Base-by-base conservation (phyloP, 2,888 invertebrate genomes). In the Lepidochrysops patricia region DNA sequence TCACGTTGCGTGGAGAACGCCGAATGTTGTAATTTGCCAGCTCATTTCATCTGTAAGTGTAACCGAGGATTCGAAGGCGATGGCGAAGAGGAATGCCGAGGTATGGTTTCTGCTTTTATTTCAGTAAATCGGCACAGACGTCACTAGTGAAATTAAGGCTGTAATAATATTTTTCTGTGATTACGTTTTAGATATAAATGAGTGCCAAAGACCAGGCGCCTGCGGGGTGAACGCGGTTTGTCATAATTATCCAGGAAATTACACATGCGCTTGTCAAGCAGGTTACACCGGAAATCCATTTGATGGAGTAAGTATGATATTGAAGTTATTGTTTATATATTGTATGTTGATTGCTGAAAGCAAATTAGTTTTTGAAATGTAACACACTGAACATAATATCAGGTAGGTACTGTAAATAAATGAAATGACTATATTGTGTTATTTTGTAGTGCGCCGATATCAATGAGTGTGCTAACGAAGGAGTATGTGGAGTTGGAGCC, bases 41-140 rank as follows among this genome's bases (percentile, higher is more conserved):
- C 97, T 69, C 96, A 97, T 90, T 98, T 96, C 85, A 93, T 97
- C 70, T 98, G 98, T 91, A 97, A 97, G 90, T 98, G 98, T 85
- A 93, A 94, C 73, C 92, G 96, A 63, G 97, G 97, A 61, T 98
- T 93, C 75, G 94, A 95, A 82, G 97, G 97, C 63, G 96, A 97
- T 72, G 97, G 97, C 43, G 97, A 97, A 89, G 93, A 93, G 70
- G 92, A 93, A 76, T 98, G 97, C 86, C 89, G 92, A 87, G 95
- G 95, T 95, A 76, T 23, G 25, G 26, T 15, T 37, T 56, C 12
- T 43, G 15, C 9, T 4, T 37, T 26, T 6, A 26, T 13, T 37
- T 32, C 12, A 54, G 19, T 50, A 15, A 12, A 29, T 23, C 2
- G 5, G 4, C n/a, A 13, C 7, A 34, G n/a, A 12, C 25, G 23